Percentiles rank a stretch among this genome's conserved stretches.
phyloP scores from a whole-genome alignment of 2,797 vertebrate species.

The Clamator glandarius region DNA sequence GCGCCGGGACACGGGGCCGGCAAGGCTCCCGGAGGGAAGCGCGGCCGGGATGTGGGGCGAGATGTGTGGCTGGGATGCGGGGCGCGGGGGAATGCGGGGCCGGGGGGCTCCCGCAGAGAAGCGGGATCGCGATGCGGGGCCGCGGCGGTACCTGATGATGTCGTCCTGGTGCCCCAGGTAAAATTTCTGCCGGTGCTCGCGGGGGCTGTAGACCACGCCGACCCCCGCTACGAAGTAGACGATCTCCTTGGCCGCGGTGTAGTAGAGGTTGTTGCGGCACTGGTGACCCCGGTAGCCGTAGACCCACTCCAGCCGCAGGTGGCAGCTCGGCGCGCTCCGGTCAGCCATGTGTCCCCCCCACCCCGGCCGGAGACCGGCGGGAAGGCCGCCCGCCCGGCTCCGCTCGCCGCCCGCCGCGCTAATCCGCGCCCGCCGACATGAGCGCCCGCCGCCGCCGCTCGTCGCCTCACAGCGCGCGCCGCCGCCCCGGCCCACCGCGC shows the following conservation, averaged over 20 bases:
- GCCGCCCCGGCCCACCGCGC: slow-evolving; percentile 21
- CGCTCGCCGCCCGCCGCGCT: slow-evolving; percentile 1
- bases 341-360: slow-evolving; percentile 89
- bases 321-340: slow-evolving; percentile 95
- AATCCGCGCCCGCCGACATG: slow-evolving; percentile 47
- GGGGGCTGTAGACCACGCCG: slow-evolving; percentile 97
- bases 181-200: slow-evolving; percentile 99
- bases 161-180: slow-evolving; percentile 99
- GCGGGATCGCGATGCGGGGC: not conserved
- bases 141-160: slow-evolving; percentile 93
- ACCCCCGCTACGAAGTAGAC: slow-evolving; percentile 98
- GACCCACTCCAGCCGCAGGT: slow-evolving; percentile 98
- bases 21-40: not conserved
- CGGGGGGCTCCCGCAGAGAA: not conserved
- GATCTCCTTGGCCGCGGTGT: slow-evolving; percentile 97
- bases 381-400: not conserved
- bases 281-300: slow-evolving; percentile 99
- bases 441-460: slow-evolving; percentile 32
- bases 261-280: slow-evolving; percentile 99
- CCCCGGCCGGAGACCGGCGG: slow-evolving; percentile 21
- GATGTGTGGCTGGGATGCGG: too few relatives aligned
- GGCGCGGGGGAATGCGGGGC: not conserved
- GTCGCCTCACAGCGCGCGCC: slow-evolving; percentile 62
- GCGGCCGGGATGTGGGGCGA: not conserved
- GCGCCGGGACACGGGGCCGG: not conserved